Conservation (phyloP, 23 tunicate species). For the Styela clava region DNA sequence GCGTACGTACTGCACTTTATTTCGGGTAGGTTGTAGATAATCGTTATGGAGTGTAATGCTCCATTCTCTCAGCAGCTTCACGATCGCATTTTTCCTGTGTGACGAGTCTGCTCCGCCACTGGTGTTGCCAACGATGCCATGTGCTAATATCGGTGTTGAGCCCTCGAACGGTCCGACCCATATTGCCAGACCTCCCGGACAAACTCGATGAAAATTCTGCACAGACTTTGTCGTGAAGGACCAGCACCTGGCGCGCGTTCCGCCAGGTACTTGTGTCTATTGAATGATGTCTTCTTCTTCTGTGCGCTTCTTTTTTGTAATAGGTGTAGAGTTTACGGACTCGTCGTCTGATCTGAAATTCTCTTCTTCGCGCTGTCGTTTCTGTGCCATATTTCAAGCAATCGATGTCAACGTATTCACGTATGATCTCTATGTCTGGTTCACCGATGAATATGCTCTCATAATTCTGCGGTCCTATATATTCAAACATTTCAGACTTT, state of each 20-base stretch:
- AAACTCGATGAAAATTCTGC: neutral
- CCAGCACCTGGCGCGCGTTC: neutral
- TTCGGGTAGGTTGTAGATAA: too few relatives aligned
- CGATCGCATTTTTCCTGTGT: too few relatives aligned
- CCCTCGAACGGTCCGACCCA: neutral
- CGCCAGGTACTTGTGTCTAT: too few relatives aligned
- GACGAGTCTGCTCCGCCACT: too few relatives aligned
- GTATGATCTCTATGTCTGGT: neutral
- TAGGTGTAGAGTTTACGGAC: neutral
- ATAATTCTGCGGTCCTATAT: neutral
- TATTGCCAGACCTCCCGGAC: neutral
- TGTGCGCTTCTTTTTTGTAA: too few relatives aligned
- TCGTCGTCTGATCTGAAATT: neutral
- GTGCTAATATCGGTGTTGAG: neutral
- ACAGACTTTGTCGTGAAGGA: neutral
- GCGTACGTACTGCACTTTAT: too few relatives aligned
- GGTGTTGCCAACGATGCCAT: too few relatives aligned
- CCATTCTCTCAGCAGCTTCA: too few relatives aligned
- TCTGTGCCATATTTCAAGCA: neutral
- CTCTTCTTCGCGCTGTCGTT: neutral
- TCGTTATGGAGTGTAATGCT: too few relatives aligned
- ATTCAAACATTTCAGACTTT: too few relatives aligned
- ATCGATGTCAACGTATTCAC: neutral
- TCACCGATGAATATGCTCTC: neutral
- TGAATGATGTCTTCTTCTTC: too few relatives aligned